Conservation (phyloP, 1,140 invertebrate species). For the Batillaria attramentaria region DNA sequence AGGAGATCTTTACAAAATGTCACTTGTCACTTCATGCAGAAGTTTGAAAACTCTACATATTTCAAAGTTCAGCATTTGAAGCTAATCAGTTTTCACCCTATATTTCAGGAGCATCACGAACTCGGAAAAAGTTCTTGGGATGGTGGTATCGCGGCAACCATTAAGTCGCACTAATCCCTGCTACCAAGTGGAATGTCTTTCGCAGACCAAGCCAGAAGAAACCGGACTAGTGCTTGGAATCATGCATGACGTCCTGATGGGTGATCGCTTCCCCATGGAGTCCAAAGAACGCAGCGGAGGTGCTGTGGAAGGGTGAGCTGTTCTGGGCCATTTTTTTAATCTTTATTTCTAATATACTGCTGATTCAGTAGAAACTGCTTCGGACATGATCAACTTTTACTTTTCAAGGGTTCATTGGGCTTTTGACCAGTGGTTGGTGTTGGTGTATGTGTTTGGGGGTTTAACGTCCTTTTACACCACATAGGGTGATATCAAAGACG, state of each 20-base stretch:
- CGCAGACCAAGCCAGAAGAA: background rate
- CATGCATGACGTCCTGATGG: slow-evolving; percentile 45
- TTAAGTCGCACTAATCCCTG: slow-evolving; percentile 51
- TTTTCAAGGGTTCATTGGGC: too few species aligned
- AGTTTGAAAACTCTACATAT: background rate
- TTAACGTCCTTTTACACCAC: too few species aligned
- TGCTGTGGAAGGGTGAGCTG: slow-evolving; percentile 49
- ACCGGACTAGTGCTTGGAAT: slow-evolving; percentile 47
- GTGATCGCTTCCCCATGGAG: slow-evolving; percentile 47
- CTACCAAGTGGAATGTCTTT: slow-evolving; percentile 43
- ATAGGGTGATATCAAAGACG: too few species aligned
- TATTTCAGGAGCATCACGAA: slow-evolving; percentile 31
- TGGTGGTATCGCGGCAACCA: slow-evolving; percentile 36
- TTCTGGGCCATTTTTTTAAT: too few species aligned
- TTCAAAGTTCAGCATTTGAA: background rate
- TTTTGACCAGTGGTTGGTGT: background rate
- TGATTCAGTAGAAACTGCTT: too few species aligned
- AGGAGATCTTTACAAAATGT: too few species aligned
- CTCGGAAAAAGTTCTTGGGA: slow-evolving; percentile 34
- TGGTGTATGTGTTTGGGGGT: background rate
- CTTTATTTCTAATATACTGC: too few species aligned
- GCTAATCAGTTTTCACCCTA: background rate
- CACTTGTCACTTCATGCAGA: background rate
- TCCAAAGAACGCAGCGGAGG: slow-evolving; percentile 50
- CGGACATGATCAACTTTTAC: too few species aligned